phyloP scores from a whole-genome alignment of 2,113 vertebrate genomes.

The Cyanoderma ruficeps region DNA sequence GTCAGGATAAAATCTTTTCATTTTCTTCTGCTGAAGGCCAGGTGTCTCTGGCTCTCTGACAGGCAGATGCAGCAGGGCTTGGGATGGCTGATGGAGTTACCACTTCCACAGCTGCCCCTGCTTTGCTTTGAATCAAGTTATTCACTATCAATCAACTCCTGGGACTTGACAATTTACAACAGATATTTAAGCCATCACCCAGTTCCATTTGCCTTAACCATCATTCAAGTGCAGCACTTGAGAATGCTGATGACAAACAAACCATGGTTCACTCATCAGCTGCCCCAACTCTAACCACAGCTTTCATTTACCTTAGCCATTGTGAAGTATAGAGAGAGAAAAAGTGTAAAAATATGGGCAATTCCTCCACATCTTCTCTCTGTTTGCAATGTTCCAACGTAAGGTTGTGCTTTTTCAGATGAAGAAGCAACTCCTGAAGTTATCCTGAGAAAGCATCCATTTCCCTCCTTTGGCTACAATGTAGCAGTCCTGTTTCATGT shows the following conservation, averaged over 20 bases:
- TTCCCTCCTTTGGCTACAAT: background rate
- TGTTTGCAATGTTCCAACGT: accelerated
- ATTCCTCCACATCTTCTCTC: background rate
- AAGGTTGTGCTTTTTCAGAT: background rate
- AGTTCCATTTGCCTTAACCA: background rate
- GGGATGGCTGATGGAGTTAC: background rate
- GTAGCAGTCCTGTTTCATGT: background rate
- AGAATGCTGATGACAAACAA: background rate
- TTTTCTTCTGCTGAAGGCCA: background rate
- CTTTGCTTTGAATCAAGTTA: background rate
- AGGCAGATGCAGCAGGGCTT: background rate
- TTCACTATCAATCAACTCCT: background rate
- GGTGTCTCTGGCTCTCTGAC: background rate
- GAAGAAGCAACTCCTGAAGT: background rate
- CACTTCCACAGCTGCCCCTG: background rate
- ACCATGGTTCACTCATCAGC: background rate
- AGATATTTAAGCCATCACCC: background rate
- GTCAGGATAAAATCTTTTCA: background rate
- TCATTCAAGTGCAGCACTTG: background rate
- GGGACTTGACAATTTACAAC: background rate
- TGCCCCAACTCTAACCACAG: background rate
- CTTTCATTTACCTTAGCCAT: background rate
- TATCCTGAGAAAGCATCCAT: accelerated
- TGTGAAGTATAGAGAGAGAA: background rate
- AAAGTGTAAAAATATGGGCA: background rate